These are phyloP conservation scores for Copidosoma aretas DNA, from an alignment of 2,888 invertebrate genomes.

Conservation along the genomic window DNA sequence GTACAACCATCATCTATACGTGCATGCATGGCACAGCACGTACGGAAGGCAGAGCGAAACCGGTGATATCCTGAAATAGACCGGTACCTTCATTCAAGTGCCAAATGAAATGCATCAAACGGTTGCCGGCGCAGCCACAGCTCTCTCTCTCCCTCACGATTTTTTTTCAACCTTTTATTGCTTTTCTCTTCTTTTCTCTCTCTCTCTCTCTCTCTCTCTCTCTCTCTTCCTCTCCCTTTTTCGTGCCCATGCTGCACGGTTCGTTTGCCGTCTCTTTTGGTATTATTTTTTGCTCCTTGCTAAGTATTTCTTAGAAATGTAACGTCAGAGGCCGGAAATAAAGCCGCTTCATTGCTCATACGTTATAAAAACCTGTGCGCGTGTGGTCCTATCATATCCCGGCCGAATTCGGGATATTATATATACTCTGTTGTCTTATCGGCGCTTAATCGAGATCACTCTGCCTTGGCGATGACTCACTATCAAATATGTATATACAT, in stretches of 20 bases:
- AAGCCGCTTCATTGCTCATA: no score
- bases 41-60: conserved; percentile 19
- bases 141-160: neutral
- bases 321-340: no score
- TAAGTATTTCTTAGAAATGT: neutral
- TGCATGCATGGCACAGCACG: neutral
- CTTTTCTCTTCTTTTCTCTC: neutral
- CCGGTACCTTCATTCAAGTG: conserved; percentile 12
- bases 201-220: neutral
- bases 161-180: neutral
- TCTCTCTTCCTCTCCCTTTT: neutral
- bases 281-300: no score
- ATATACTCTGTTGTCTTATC: no score
- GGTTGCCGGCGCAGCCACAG: neutral
- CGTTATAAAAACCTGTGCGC: no score
- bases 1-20: no score
- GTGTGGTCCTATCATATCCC: no score
- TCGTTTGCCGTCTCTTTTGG: neutral
- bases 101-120: conserved; percentile 10
- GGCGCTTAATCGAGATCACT: no score
- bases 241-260: neutral
- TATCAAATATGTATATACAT: no score
- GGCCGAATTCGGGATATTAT: no score
- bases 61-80: conserved; percentile 36
- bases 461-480: no score